Percentiles rank a stretch among this genome's conserved stretches.
phyloP scores from a whole-genome alignment of 2,888 invertebrate genomes.

The Drosophila paucipuncta region DNA sequence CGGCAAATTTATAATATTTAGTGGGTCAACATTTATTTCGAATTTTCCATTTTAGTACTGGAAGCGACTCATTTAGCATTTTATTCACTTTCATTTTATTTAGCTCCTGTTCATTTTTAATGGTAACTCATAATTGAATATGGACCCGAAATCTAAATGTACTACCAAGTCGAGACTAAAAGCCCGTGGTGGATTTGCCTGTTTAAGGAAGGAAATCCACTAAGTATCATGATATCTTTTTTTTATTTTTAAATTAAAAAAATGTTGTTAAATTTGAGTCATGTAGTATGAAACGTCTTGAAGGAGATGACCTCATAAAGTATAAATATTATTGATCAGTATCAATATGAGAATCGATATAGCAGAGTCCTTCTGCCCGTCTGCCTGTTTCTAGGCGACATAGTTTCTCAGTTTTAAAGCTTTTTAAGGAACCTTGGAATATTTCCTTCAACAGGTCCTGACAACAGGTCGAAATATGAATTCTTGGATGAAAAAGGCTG shows the following conservation, averaged over 20 bases:
- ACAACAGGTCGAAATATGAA: no score
- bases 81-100: neutral
- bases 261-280: neutral
- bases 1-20: neutral
- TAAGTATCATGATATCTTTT: neutral
- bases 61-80: neutral
- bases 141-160: neutral
- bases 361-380: neutral
- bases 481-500: neutral
- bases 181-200: neutral
- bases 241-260: neutral
- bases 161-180: neutral
- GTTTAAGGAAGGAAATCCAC: neutral
- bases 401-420: neutral
- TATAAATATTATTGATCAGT: neutral
- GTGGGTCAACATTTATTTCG: neutral
- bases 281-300: neutral
- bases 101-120: neutral
- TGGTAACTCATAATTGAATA: neutral
- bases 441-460: neutral
- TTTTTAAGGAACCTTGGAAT: neutral
- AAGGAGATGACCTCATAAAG: neutral
- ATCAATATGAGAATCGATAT: neutral
- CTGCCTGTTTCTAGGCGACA: neutral
- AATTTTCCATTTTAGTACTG: neutral